Evolutionary conservation across 2,797 vertebrate genomes (phyloP), one percentile per base, ranked within the genome.

Genomic region (Lagorchestes hirsutus): DNA sequence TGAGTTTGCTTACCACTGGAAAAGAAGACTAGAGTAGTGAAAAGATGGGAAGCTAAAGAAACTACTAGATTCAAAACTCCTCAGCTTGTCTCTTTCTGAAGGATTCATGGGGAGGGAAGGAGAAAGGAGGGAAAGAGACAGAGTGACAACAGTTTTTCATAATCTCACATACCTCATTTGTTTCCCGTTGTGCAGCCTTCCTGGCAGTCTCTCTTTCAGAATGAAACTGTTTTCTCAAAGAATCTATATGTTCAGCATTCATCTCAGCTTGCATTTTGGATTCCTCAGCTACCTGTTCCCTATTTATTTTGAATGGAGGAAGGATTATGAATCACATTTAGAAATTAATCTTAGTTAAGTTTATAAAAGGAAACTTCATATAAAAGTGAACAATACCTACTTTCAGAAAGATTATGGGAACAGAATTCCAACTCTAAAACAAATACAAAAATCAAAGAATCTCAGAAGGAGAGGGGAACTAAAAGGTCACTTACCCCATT

Each of bases 171-270:
- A 98, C 98, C 98, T 99, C 98, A 55, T 95, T 27, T 3, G 96
- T 31, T 95, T 98, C 98, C 92, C 98, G 97, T 14, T 97, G 98
- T 13, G 96, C 62, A 3, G 95, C 97, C 87, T 98, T 99, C 97
- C 95, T 99, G 4, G 93, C 94, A 46, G 97, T 96, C 58, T 98
- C 98, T 95, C 97, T 98, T 91, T 99, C 98, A 0, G 94, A 95
- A 50, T 98, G 98, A 93, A 99, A 98, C 82, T 98, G 98, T 74
- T 98, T 98, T 95, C 96, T 98, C 31, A 99, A 96, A 29, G 97
- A 91, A 82, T 98, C 96, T 8, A 99, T 55, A 57, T 90, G 97
- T 91, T 98, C 98, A 0, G 97, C 95, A 46, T 98, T 97, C 29
- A 97, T 14, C 34, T 97, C 97, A 31, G 98, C 97, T 93, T 99